Evolutionary conservation across 2,797 vertebrate genomes (phyloP), one percentile per base, ranked within the genome.

Genomic region (Mus caroli): DNA sequence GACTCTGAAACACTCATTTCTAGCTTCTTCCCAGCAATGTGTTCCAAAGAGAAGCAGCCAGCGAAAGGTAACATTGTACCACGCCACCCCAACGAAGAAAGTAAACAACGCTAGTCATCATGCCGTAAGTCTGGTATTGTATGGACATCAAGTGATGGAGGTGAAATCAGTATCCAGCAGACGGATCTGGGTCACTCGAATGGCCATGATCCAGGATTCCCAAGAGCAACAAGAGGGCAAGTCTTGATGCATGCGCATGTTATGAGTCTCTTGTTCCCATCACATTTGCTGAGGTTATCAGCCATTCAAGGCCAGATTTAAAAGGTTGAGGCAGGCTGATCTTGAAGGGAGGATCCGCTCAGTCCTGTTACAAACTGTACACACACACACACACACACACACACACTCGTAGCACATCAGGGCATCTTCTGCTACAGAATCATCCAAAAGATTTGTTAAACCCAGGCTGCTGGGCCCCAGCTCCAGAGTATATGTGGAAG

Each of bases 401-500:
- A 43, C 43, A 43, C 43, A 43, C 43, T 43, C 43, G 43, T 46
- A 46, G 46, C 46, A 46, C 46, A 46, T 46, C 46, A n/a, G 37
- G 37, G 71, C 7, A 22, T 54, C 20, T 4, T 17, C 37, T n/a
- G 22, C 13, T n/a, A 26, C 15, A 1, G 37, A 60, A 43, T 26
- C 82, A 17, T 40, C 40, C 3, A 19, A 40, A 58, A 15, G 31
- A 10, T 28, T 43, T 40, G 14, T 20, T 50, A 52, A 82, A 15
- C 60, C 43, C 37, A 37, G 46, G 37, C n/a, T 13, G 8, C 46
- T 8, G 22, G 62, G 7, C 46, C 62, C 62, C 4, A 3, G 26
- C 4, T 15, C 50, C 73, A 40, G 37, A 15, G 19, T 3, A 0
- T 34, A 71, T 43, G 71, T 56, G 4, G 1, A 0, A 3, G 3